Conservation (phyloP, 2,888 invertebrate species). For the Caenorhabditis auriculariae region DNA sequence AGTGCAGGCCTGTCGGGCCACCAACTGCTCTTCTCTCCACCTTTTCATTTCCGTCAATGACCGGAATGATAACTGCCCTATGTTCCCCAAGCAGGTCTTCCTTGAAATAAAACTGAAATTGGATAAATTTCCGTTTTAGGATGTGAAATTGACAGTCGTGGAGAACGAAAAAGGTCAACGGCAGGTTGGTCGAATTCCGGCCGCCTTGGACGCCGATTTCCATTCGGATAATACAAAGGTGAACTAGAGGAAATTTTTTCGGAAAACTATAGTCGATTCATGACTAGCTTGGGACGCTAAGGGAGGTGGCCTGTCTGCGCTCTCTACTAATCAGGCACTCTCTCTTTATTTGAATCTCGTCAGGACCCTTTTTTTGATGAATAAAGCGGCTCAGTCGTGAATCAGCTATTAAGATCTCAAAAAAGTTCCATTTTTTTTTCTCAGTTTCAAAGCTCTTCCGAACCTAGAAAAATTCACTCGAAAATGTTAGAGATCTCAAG, state of each 20-base stretch:
- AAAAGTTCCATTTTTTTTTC: neutral
- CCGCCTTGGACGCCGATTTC: constrained; percentile 40
- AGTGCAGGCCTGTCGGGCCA: constrained; percentile 26
- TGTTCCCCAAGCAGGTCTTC: constrained; percentile 38
- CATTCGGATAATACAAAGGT: constrained; percentile 45
- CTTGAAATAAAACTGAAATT: neutral
- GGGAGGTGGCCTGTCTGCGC: too few species aligned
- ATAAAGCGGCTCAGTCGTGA: too few species aligned
- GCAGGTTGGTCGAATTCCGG: constrained; percentile 35
- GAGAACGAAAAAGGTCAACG: constrained; percentile 36
- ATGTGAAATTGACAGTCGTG: constrained; percentile 25
- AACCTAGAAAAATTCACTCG: too few species aligned
- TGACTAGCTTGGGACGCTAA: neutral
- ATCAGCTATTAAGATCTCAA: too few species aligned
- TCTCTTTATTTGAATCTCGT: too few species aligned
- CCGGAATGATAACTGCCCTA: constrained; percentile 50
- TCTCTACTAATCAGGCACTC: too few species aligned
- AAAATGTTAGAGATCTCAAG: too few species aligned
- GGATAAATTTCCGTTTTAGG: constrained; percentile 5
- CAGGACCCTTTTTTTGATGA: too few species aligned
- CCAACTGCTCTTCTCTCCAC: constrained; percentile 37
- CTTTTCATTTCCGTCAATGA: constrained; percentile 47
- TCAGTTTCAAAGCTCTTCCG: neutral
- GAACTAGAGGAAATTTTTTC: neutral
- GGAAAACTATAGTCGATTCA: neutral